Base-by-base conservation (phyloP, 2,797 vertebrate species). In the Sebastes itinus region DNA sequence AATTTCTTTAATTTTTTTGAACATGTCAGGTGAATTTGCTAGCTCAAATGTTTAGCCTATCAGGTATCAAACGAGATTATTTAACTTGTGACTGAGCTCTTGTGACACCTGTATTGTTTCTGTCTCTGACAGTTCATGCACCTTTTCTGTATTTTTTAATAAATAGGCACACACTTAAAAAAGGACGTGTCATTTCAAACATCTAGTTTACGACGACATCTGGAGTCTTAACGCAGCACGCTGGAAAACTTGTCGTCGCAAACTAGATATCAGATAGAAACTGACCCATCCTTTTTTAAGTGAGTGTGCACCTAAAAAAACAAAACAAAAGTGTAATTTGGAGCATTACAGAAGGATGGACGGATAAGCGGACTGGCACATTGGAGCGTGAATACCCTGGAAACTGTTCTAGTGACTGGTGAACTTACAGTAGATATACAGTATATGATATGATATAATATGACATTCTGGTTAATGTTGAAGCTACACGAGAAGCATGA, bases 401-500 rank as follows among this genome's bases (percentile, higher is more conserved):
- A 80, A 62, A 93, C 78, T 86, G 83, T 92, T 89, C 78, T 93
- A 87, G 85, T 90, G 89, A 90, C 87, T 89, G 91, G 84, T 90
- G 86, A 90, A 80, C 59, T 79, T 89, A 82, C 78, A 83, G 77
- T 88, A 89, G 87, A 80, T 90, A 92, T 81, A 88, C 81, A 90
- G 81, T 92, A 92, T 92, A 92, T 92, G 88, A 91, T 92, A 92
- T 89, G 85, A 87, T 90, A 90, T 87, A 91, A 87, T 91, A 92
- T 93, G 87, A 95, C 91, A 92, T 94, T 94, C 93, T 95, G 94
- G 94, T 95, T 93, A 93, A 91, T 94, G 93, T 95, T 96, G 94
- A 96, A 93, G 92, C 95, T 95, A 96, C 95, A 94, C 90, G 92
- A 95, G 95, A 96, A 97, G 97, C 97, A 97, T 97, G 97, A 96